phyloP scores from a whole-genome alignment of 2,113 vertebrate species.

The Erythrocebus patas region DNA sequence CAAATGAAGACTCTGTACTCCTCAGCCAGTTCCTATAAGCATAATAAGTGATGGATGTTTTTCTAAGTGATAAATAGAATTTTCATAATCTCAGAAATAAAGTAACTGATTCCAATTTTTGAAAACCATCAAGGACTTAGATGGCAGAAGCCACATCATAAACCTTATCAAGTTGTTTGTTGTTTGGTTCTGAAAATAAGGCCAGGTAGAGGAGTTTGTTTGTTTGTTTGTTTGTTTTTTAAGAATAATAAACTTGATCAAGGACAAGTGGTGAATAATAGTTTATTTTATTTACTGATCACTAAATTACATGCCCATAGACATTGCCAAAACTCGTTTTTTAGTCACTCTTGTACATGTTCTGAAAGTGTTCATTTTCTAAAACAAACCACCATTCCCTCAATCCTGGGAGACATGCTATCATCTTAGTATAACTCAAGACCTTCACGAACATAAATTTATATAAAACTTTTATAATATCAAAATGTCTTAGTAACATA shows the following conservation, averaged over 20 bases:
- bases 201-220: neutral
- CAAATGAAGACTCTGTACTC: neutral
- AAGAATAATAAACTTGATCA: neutral
- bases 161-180: neutral
- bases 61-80: constrained; percentile 1
- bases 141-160: neutral
- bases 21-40: neutral
- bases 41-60: neutral
- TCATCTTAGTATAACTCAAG: constrained; percentile 1
- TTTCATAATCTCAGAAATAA: neutral
- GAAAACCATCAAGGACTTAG: neutral
- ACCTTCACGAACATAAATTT: neutral
- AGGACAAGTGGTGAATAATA: neutral
- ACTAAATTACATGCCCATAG: neutral
- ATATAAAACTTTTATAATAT: neutral
- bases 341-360: neutral
- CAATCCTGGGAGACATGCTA: neutral
- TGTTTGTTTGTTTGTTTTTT: neutral
- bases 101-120: constrained; percentile 12
- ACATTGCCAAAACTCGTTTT: neutral
- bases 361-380: neutral
- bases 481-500: constrained; percentile 2
- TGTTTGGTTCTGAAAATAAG: constrained; percentile 10
- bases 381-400: neutral
- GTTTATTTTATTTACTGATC: constrained; percentile 9